These are phyloP conservation scores for Dasypus novemcinctus DNA, from an alignment of 2,113 vertebrate genomes.

Conservation along the genomic window DNA sequence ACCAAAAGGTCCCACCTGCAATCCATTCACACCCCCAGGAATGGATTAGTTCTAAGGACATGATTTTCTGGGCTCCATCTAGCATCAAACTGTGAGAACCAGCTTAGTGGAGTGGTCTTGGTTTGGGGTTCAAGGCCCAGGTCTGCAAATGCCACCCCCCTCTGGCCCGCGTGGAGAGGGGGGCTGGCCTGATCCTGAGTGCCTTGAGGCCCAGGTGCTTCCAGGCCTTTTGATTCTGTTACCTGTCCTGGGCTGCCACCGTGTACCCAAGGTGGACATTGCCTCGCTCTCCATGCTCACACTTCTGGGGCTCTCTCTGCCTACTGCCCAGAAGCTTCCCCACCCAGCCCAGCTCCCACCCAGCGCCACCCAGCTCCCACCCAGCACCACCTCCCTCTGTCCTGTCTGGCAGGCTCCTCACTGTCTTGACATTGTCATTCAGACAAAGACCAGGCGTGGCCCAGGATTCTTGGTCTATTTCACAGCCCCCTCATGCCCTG, in stretches of 20 bases:
- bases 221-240: background rate
- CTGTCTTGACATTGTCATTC: background rate
- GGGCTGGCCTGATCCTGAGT: accelerated
- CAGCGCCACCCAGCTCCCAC: background rate
- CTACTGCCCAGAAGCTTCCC: background rate
- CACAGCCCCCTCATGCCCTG: accelerated
- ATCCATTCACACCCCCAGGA: too few species aligned
- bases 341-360: background rate
- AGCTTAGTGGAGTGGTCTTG: background rate
- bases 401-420: accelerated
- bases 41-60: too few species aligned
- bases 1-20: too few species aligned
- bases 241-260: background rate
- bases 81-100: too few species aligned
- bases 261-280: background rate
- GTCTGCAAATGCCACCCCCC: too few species aligned
- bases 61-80: too few species aligned
- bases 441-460: background rate
- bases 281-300: background rate
- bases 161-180: accelerated
- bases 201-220: background rate
- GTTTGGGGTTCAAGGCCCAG: background rate
- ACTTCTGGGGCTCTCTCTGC: too few species aligned
- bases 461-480: background rate
- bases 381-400: background rate